Base-by-base conservation (phyloP, 2,797 vertebrate genomes). In the Phoeniculus purpureus region DNA sequence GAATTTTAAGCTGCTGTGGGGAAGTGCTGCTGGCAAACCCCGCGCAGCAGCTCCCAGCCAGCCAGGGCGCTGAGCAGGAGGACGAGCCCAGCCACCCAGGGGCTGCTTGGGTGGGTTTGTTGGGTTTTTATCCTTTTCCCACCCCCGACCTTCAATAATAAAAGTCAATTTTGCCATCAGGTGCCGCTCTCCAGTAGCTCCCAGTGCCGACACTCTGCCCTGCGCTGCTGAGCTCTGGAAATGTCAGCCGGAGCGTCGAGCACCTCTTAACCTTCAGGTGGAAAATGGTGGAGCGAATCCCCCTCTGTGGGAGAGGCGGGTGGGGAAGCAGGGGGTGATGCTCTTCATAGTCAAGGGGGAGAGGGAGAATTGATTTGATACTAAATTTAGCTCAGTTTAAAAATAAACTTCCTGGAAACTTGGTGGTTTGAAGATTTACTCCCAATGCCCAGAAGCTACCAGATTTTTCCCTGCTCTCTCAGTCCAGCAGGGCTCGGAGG, bases 401-500 rank as follows among this genome's bases (percentile, higher is more conserved):
- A 81, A 82, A 77, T 84, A 90, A 84, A 70, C 75, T 88, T 91
- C 88, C 78, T 29, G 88, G 56, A 73, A 86, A 71, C 31, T 52
- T 18, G 23, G 14, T 43, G 62, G 67, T 60, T 76, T 47, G 66
- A 83, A 45, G 74, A 23, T 84, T 88, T 64, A 2, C 27, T 71
- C 54, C 7, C 11, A 62, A 78, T 31, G 47, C 21, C 23, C 20
- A 7, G 32, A 26, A 40, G 6, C 13, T 48, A 70, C 7, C 55
- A 5, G 73, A 5, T 55, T 27, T 2, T 9, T 23, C 34, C 29
- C 6, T 17, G 68, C 48, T 55, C 51, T 1, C 0, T 5, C 1
- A 6, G 26, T 4, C 20, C 62, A 31, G 0, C 0, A 1, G 2
- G 0, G 5, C n/a, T 66, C 2, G 12, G 61, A 29, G 4, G 6